Evolutionary conservation across 2,888 invertebrate species (phyloP), one percentile per base, ranked within the genome.

Genomic region (Empis stercorea): DNA sequence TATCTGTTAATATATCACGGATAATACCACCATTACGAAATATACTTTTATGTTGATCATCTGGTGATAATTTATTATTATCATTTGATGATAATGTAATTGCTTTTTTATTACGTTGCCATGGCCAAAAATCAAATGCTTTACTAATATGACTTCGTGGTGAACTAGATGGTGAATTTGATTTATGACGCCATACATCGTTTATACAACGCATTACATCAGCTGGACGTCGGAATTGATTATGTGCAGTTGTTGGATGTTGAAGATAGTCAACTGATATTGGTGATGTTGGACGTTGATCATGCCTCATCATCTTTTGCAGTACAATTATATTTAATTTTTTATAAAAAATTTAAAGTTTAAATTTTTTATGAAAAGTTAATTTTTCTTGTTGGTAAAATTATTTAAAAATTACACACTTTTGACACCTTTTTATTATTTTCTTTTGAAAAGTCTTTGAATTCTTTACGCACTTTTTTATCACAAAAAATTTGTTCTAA

Each of bases 101-200:
- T 1, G 51, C 41, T 47, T 60, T 65, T 51, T 57, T 63, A 47
- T 56, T 63, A 38, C 63, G 59, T 27, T 49, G 45, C 68, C 68
- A 68, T 30, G 66, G 64, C 13, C 68, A 55, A 43, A 68, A 68
- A 45, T 68, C 68, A 46, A 68, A 65, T 36, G 68, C 66, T 54
- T 66, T 68, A 46, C 62, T 65, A 9, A 68, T 66, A 47, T 67
- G 65, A 50, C 66, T 66, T 20, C 62, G 61, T 11, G 62, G 54
- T 14, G 53, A 40, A 41, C 46, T 34, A 6, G 44, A 32, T 4
- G 50, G 48, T 43, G 44, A 52, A 14, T n/a, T 30, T 41, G 30
- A 48, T 48, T 51, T 53, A 47, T 47, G 43, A 4, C 50, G 50
- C 53, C 54, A 53, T 39, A 53, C 55, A 34, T 55, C 56, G 38